A percentile compares a stretch with the other conserved stretches of the same genome.
phyloP scores from a whole-genome alignment of 2,888 invertebrate species.

The Apamea sordens region DNA sequence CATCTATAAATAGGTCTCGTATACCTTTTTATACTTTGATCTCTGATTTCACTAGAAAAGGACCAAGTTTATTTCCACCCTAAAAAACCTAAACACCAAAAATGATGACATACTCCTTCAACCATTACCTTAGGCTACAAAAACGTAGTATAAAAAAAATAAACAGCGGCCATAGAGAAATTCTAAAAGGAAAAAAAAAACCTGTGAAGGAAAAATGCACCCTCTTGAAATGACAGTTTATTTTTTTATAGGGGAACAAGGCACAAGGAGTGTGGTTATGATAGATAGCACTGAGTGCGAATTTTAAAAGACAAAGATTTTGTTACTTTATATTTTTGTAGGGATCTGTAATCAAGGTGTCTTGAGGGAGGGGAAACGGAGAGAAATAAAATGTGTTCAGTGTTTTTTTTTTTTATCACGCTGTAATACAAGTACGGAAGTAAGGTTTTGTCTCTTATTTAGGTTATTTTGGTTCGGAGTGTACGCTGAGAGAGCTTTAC shows the following conservation, averaged over 20 bases:
- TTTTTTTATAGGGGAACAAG: constrained; percentile 63
- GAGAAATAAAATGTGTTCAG: constrained; percentile 26
- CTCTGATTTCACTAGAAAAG: constrained; percentile 4
- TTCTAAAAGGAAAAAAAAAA: constrained; percentile 47
- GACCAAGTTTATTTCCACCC: constrained; percentile 28
- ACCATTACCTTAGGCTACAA: constrained; percentile 51
- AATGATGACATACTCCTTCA: constrained; percentile 35
- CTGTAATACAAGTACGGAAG: neutral
- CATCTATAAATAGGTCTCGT: neutral
- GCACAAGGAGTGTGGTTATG: constrained; percentile 57
- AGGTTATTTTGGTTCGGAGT: neutral
- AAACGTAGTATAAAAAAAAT: constrained; percentile 48
- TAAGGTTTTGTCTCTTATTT: neutral
- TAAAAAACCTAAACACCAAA: constrained; percentile 40
- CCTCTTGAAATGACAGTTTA: constrained; percentile 65
- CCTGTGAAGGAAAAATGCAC: constrained; percentile 54
- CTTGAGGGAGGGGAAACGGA: constrained; percentile 20
- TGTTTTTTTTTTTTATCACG: constrained; percentile 36
- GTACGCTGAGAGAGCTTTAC: neutral
- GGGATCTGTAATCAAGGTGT: constrained; percentile 59
- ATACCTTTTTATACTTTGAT: constrained; percentile 12
- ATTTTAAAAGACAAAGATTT: constrained; percentile 65
- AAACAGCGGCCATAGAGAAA: constrained; percentile 44
- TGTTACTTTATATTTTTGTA: constrained; percentile 62
- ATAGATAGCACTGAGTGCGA: constrained; percentile 63